Evolutionary conservation across 2,888 invertebrate species (phyloP).

Genomic region (Spilosoma lubricipeda): DNA sequence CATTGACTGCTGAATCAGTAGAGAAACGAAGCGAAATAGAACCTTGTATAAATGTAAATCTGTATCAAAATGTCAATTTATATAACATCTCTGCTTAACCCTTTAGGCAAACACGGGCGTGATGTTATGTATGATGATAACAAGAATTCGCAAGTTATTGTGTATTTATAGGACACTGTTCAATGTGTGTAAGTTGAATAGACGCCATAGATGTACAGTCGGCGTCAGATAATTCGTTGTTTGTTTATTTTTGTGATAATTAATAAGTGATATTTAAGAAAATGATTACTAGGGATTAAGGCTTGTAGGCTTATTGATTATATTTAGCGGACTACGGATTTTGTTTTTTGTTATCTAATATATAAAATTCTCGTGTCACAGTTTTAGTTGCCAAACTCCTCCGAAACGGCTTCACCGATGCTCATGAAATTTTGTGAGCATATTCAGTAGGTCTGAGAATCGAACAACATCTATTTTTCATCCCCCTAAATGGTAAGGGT

Average conservation of each 20-base stretch:
- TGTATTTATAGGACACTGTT: slow-evolving; percentile 40
- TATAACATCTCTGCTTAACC: background rate
- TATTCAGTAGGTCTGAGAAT: too few species aligned
- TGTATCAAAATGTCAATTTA: background rate
- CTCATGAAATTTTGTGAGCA: too few species aligned
- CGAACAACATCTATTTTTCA: too few species aligned
- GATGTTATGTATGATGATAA: slow-evolving; percentile 24
- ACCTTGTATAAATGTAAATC: background rate
- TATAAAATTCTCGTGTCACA: too few species aligned
- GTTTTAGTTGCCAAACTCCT: too few species aligned
- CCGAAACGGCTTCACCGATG: too few species aligned
- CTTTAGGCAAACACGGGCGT: background rate
- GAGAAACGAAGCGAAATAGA: background rate
- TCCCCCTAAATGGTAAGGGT: too few species aligned
- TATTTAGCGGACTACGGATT: too few species aligned
- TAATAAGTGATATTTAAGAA: background rate
- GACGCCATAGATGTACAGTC: slow-evolving; percentile 39
- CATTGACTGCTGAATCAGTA: background rate
- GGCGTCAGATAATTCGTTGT: background rate
- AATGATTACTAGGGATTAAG: background rate
- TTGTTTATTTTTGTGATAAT: background rate
- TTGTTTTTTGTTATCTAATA: too few species aligned
- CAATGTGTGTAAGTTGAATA: slow-evolving; percentile 27
- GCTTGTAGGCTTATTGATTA: too few species aligned
- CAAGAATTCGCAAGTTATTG: slow-evolving; percentile 38